These are phyloP conservation scores for Capreolus pygargus DNA, from an alignment of 2,113 vertebrate genomes.

Conservation along the genomic window DNA sequence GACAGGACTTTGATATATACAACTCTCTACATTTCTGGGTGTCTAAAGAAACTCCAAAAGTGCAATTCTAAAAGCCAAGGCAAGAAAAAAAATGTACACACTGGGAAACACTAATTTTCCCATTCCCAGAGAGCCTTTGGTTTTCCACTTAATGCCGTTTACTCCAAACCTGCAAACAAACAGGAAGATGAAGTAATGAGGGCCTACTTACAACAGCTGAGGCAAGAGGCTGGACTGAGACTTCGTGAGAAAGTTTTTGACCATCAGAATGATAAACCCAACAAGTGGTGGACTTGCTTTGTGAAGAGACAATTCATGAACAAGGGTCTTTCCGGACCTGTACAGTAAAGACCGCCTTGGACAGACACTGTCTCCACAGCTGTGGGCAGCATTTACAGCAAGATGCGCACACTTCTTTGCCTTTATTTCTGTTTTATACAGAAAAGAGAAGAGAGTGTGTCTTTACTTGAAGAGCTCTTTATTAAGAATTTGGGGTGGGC, in stretches of 20 bases:
- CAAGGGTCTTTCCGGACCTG: background rate
- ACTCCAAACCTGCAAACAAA: background rate
- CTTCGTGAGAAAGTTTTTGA: background rate
- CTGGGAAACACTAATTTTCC: background rate
- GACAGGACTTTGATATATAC: background rate
- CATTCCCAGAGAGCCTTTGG: background rate
- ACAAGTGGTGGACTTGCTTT: background rate
- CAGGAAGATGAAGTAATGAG: background rate
- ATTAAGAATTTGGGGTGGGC: background rate
- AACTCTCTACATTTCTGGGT: background rate
- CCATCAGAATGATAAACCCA: background rate
- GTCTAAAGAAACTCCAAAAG: background rate
- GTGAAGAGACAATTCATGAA: background rate
- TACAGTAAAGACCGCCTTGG: background rate
- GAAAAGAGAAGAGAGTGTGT: background rate
- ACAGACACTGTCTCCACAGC: background rate
- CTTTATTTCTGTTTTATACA: background rate
- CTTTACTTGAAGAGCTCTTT: background rate
- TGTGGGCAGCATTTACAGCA: background rate
- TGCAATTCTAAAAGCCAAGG: background rate
- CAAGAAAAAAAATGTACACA: background rate
- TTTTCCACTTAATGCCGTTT: background rate
- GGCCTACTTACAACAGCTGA: background rate
- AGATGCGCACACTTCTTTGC: background rate
- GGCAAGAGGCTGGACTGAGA: background rate